Conservation (phyloP, 2,113 vertebrate species). For the Mormyrus iriodes region DNA sequence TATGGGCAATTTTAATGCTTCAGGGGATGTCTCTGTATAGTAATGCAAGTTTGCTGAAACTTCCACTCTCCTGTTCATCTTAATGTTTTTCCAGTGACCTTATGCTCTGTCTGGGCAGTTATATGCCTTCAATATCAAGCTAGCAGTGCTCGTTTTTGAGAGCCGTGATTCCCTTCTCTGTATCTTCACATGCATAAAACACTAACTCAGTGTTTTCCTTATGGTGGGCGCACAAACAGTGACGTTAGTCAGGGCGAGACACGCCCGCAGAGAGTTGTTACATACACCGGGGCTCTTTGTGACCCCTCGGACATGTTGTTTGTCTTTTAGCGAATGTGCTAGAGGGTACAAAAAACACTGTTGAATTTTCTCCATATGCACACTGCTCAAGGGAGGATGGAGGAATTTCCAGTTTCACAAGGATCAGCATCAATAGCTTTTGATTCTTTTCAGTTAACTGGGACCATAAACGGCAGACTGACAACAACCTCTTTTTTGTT, state of each 20-base stretch:
- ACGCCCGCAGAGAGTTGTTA: not conserved
- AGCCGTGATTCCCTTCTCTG: not conserved
- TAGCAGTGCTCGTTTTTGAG: not conserved
- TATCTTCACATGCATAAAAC: not conserved
- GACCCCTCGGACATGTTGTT: not conserved
- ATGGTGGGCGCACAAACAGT: not conserved
- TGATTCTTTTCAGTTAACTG: not conserved
- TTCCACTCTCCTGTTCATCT: not conserved
- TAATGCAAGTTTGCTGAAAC: not conserved
- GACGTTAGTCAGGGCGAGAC: not conserved
- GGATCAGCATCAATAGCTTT: too few species aligned
- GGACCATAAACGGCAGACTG: not conserved
- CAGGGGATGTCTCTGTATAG: not conserved
- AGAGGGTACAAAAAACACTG: not conserved
- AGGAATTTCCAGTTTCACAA: too few species aligned
- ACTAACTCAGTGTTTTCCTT: not conserved
- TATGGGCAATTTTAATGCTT: not conserved
- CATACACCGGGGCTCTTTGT: not conserved
- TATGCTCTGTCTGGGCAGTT: not conserved
- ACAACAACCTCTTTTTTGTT: not conserved
- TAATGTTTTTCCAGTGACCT: not conserved
- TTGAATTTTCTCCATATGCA: not conserved
- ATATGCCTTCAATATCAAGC: not conserved
- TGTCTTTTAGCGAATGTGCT: not conserved
- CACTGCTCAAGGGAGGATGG: not conserved